phyloP scores from a whole-genome alignment of 2,797 vertebrate genomes.

The Cynopterus sphinx region DNA sequence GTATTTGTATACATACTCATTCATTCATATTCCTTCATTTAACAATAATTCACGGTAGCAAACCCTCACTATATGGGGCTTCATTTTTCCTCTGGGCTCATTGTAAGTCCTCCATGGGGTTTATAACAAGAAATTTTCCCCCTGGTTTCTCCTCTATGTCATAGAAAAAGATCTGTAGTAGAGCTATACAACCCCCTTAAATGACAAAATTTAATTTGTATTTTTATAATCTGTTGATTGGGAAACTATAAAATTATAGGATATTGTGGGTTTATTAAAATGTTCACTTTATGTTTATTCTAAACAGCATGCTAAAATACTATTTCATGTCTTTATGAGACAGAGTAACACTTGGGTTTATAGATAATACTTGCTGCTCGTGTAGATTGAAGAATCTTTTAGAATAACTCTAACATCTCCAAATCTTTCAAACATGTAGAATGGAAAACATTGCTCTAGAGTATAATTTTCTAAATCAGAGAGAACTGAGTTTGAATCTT shows the following conservation, averaged over 20 bases:
- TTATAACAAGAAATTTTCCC: neutral
- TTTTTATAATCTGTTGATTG: neutral
- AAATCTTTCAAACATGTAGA: neutral
- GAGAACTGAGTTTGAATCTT: neutral
- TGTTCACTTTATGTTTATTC: neutral
- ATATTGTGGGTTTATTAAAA: neutral
- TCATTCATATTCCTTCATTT: neutral
- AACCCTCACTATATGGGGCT: neutral
- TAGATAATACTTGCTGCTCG: neutral
- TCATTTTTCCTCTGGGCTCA: neutral
- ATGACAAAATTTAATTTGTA: neutral
- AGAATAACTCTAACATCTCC: neutral
- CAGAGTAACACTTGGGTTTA: neutral
- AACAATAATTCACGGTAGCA: neutral
- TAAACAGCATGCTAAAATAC: neutral
- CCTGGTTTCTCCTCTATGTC: neutral
- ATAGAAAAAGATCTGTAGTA: neutral
- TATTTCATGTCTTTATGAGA: neutral
- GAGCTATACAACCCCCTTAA: neutral
- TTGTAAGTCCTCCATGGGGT: neutral
- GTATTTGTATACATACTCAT: neutral
- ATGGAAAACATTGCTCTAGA: neutral
- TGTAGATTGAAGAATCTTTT: neutral
- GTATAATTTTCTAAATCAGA: neutral
- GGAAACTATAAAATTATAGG: neutral